Percentiles rank a stretch among this genome's conserved stretches.
These are phyloP conservation scores for Cydia strobilella DNA, from an alignment of 1,140 invertebrate species.

Conservation along the genomic window DNA sequence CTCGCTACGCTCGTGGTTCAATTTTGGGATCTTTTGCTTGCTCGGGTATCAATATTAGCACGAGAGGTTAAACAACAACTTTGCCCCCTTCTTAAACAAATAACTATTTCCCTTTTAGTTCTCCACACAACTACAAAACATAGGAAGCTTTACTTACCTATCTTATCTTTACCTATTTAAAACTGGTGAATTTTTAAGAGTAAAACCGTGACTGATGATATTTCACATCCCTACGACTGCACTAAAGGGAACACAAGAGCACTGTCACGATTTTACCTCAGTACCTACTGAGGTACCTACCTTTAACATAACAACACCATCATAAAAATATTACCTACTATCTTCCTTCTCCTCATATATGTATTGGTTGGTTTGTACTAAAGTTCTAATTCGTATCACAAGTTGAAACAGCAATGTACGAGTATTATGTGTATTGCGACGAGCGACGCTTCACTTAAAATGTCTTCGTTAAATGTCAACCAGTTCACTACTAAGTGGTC, in stretches of 20 bases:
- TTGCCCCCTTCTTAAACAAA: no score
- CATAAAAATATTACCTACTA: not conserved
- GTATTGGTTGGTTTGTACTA: not conserved
- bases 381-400: not conserved
- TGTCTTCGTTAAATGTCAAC: not conserved
- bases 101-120: no score
- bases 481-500: not conserved
- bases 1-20: no score
- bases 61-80: no score
- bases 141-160: no score
- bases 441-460: not conserved
- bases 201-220: not conserved
- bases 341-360: not conserved
- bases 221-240: not conserved
- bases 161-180: no score
- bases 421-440: not conserved
- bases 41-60: no score
- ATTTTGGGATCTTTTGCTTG: no score
- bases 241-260: constrained; percentile 16
- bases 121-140: no score
- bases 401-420: not conserved
- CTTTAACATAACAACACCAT: not conserved
- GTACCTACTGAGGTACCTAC: no score
- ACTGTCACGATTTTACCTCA: constrained; percentile 13
- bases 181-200: not conserved